Percentiles rank a stretch among this genome's conserved stretches.
Conservation (phyloP, 1,140 invertebrate species). For the Drosophila leontia region DNA sequence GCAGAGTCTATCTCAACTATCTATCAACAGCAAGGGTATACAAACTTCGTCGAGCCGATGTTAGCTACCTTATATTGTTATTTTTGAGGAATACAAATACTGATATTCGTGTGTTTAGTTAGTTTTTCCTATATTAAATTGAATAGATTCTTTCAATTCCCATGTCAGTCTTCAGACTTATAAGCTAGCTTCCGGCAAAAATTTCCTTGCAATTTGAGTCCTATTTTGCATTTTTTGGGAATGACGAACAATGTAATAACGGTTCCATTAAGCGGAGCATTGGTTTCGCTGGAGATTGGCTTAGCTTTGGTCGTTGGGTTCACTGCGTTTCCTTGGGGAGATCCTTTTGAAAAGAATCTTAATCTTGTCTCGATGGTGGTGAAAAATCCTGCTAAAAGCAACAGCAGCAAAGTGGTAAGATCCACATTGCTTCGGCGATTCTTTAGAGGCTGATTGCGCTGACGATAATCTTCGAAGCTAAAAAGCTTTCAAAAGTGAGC, state of each 20-base stretch:
- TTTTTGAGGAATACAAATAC: not conserved
- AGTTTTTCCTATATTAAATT: not conserved
- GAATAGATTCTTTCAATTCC: not conserved
- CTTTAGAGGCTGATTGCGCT: conserved; percentile 43
- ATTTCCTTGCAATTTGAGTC: conserved; percentile 44
- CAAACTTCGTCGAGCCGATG: no score
- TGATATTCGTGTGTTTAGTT: not conserved
- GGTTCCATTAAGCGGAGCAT: conserved; percentile 16
- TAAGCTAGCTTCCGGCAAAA: conserved; percentile 52
- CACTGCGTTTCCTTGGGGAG: conserved; percentile 8
- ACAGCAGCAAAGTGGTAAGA: conserved; percentile 4
- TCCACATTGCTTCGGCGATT: conserved; percentile 25
- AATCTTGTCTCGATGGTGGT: conserved; percentile 10
- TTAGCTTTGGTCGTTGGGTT: not conserved
- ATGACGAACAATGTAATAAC: conserved; percentile 41
- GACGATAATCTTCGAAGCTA: no score
- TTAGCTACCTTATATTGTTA: no score
- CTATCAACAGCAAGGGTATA: no score
- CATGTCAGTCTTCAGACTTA: not conserved
- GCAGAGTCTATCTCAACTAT: no score
- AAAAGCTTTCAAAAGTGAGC: not conserved
- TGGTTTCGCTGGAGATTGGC: not conserved
- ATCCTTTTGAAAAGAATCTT: conserved; percentile 1
- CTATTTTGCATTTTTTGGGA: conserved; percentile 29
- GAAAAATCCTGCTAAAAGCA: conserved; percentile 16